Percentiles rank a stretch among this genome's conserved stretches.
Evolutionary conservation across 2,888 invertebrate species (phyloP).

Genomic region (Eupeodes latifasciatus): DNA sequence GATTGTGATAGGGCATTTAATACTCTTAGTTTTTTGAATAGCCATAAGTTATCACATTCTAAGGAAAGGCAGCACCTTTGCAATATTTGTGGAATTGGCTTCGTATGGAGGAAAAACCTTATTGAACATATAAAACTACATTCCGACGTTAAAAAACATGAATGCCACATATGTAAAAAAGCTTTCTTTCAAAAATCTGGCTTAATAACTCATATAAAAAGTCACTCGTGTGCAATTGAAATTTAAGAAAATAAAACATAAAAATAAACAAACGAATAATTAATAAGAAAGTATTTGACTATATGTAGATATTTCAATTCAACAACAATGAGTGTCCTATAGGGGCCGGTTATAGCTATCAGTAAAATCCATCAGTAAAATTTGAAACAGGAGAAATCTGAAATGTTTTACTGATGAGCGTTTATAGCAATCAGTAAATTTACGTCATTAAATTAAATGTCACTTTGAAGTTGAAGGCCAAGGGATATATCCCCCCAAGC

Average conservation of each 20-base stretch:
- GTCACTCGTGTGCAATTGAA: slow-evolving; percentile 47
- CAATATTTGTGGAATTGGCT: slow-evolving; percentile 77
- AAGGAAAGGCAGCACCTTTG: slow-evolving; percentile 78
- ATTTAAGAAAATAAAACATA: neutral
- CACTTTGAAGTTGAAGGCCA: too few species aligned
- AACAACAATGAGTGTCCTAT: too few species aligned
- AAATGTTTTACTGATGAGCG: too few species aligned
- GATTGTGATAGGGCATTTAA: slow-evolving; percentile 80
- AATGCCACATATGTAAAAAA: slow-evolving; percentile 80
- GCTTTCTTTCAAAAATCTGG: slow-evolving; percentile 78
- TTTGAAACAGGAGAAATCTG: too few species aligned
- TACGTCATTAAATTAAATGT: too few species aligned
- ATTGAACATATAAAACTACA: slow-evolving; percentile 80
- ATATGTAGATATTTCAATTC: too few species aligned
- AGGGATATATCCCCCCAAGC: too few species aligned
- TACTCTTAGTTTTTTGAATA: slow-evolving; percentile 79
- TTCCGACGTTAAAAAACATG: slow-evolving; percentile 77
- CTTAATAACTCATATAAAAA: slow-evolving; percentile 75
- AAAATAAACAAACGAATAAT: too few species aligned
- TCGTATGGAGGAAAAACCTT: slow-evolving; percentile 80
- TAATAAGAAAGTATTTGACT: too few species aligned
- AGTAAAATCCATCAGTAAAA: too few species aligned
- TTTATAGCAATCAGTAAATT: too few species aligned
- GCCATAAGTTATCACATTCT: slow-evolving; percentile 79
- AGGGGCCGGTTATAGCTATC: too few species aligned